Evolutionary conservation across 2,888 invertebrate species (phyloP).

Genomic region (Caenorhabditis virilis): DNA sequence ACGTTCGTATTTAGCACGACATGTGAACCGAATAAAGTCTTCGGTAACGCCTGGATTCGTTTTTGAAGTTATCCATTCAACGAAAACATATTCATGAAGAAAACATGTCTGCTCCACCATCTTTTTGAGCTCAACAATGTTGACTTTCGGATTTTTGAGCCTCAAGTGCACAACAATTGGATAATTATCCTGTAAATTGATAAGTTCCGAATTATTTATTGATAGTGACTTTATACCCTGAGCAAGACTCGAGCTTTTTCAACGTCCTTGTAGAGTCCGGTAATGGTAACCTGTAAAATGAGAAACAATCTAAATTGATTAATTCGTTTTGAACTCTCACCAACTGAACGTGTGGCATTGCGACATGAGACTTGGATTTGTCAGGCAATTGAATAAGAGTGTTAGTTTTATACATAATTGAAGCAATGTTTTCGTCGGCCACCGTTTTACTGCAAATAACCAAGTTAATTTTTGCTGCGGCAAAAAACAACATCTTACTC

Average conservation of each 20-base stretch:
- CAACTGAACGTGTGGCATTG: constrained; percentile 17
- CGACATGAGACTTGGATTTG: neutral
- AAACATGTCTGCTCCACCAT: too few species aligned
- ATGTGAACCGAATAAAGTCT: constrained; percentile 14
- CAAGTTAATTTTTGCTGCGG: too few species aligned
- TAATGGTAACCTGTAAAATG: constrained; percentile 25
- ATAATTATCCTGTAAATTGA: constrained; percentile 8
- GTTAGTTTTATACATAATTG: constrained; percentile 35
- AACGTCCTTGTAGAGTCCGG: constrained; percentile 26
- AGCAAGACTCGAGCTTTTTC: constrained; percentile 22
- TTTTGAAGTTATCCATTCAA: neutral
- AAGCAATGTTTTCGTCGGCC: constrained; percentile 19
- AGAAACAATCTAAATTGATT: too few species aligned
- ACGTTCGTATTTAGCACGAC: constrained; percentile 6
- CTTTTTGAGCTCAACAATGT: too few species aligned
- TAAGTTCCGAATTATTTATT: too few species aligned
- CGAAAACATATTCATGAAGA: too few species aligned
- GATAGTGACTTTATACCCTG: constrained; percentile 9
- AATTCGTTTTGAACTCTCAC: too few species aligned
- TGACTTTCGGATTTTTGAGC: constrained; percentile 6
- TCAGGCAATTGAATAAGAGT: constrained; percentile 37
- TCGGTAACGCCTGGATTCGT: neutral
- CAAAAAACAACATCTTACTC: too few species aligned
- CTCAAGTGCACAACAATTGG: constrained; percentile 15
- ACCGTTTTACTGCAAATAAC: too few species aligned